Evolutionary conservation across 2,113 vertebrate species (phyloP).

Genomic region (Garra rufa): DNA sequence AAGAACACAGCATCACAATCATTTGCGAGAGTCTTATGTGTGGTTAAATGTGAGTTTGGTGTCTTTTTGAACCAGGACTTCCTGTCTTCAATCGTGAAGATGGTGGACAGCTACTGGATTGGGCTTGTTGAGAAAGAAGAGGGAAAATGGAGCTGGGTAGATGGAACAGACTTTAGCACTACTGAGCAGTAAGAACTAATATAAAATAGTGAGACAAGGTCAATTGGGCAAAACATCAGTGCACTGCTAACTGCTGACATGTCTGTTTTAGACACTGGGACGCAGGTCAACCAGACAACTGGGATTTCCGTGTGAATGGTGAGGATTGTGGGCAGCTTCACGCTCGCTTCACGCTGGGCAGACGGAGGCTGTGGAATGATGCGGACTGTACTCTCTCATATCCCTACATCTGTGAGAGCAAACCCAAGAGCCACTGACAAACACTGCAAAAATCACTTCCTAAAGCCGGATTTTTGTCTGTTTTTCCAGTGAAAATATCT

Average conservation of each 20-base stretch:
- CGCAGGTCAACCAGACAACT: constrained; percentile 69
- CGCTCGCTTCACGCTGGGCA: rapidly evolving
- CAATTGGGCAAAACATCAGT: background rate
- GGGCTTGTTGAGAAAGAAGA: constrained; percentile 58
- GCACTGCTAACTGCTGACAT: too few species aligned
- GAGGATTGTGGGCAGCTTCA: constrained; percentile 75
- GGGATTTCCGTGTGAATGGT: constrained; percentile 61
- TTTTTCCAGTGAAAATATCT: background rate
- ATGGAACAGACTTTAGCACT: constrained; percentile 64
- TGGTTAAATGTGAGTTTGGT: background rate
- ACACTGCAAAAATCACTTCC: background rate
- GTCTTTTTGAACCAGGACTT: constrained; percentile 45
- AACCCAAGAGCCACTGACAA: constrained; percentile 13
- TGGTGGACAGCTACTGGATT: constrained; percentile 42
- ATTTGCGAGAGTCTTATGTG: background rate
- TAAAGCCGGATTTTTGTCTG: background rate
- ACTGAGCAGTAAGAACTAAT: constrained; percentile 48
- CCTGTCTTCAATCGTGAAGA: background rate
- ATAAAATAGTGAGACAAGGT: background rate
- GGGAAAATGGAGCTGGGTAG: constrained; percentile 72
- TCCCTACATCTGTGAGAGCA: constrained; percentile 66
- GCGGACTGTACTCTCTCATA: constrained; percentile 56
- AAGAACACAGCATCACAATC: background rate
- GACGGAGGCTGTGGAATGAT: constrained; percentile 68
- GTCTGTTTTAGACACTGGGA: constrained; percentile 68